Evolutionary conservation across 2,888 invertebrate species (phyloP), one percentile per base, ranked within the genome.

Genomic region (Venustoraphidia nigricollis): DNA sequence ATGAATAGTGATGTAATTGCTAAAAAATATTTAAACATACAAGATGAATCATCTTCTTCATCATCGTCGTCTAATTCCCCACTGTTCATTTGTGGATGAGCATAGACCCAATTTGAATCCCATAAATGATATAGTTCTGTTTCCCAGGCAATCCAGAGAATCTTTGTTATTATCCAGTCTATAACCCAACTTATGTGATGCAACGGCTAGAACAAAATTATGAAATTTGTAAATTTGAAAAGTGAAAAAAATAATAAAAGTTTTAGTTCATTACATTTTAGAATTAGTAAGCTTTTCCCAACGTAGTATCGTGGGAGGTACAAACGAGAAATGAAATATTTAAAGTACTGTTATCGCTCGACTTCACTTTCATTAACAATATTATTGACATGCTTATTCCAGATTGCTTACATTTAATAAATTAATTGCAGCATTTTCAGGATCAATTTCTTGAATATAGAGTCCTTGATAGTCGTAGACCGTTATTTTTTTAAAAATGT

Each of bases 391-490:
- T 3, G 2, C 2, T 17, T 27, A 27, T 27, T 27, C 6, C 27
- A 27, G 27, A 27, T 27, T 27, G 27, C 59, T 61, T 58, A 69
- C 69, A 36, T 61, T 64, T 34, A 60, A 53, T 36, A 69, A 50
- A 46, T 56, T 56, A 56, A 64, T 62, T 39, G 62, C 60, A 54
- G 64, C 62, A 56, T 63, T 70, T 14, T 56, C 57, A 4, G 56
- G 53, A 27, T 58, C 59, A 17, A 65, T 64, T 2, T 65, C 62
- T 46, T 70, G 69, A 47, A 70, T 66, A 59, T 92, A 92, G 36
- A 87, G 68, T 1, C 82, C 88, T 64, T 93, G 92, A 60, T 87
- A 90, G 64, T 93, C 91, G 58, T 82, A 90, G 44, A 92, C 78
- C 35, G 79, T 77, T 1, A 90, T 77, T 53, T 77, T 76, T 50